Conservation (phyloP, 1,140 invertebrate genomes). For the Hypsibius dujardini region DNA sequence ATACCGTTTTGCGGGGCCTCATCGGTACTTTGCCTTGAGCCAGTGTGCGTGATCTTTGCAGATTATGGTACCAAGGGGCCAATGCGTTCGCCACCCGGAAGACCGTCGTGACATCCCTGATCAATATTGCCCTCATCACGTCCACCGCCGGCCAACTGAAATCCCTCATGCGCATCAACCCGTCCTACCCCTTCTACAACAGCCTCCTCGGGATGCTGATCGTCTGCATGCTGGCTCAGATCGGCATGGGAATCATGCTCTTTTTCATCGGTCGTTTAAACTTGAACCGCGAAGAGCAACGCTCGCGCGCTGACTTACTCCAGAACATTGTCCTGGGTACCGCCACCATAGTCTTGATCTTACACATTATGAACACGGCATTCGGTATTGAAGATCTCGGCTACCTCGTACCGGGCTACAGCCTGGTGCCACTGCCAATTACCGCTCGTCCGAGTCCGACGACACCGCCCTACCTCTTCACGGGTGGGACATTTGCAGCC, state of each 20-base stretch:
- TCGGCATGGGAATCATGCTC: neutral
- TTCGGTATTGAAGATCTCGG: neutral
- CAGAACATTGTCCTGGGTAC: neutral
- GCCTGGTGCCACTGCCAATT: too few species aligned
- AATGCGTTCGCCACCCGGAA: neutral
- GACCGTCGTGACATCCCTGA: neutral
- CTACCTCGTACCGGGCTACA: neutral
- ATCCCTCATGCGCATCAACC: neutral
- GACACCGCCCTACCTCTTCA: too few species aligned
- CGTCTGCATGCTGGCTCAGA: slow-evolving; percentile 1
- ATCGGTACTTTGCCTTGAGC: neutral
- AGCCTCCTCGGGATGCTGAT: neutral
- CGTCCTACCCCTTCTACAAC: neutral
- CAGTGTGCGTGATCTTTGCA: neutral
- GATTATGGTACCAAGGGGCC: neutral
- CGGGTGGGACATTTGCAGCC: too few species aligned
- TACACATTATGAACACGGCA: neutral
- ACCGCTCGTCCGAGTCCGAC: too few species aligned
- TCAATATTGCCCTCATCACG: neutral
- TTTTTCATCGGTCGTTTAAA: neutral
- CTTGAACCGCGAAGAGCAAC: neutral
- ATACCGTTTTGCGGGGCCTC: neutral
- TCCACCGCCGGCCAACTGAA: neutral
- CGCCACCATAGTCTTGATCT: neutral
- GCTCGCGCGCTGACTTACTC: neutral